A percentile compares a stretch with the other conserved stretches of the same genome.
Conservation (phyloP, 1,140 invertebrate species). For the Macrocentrus cingulum region DNA sequence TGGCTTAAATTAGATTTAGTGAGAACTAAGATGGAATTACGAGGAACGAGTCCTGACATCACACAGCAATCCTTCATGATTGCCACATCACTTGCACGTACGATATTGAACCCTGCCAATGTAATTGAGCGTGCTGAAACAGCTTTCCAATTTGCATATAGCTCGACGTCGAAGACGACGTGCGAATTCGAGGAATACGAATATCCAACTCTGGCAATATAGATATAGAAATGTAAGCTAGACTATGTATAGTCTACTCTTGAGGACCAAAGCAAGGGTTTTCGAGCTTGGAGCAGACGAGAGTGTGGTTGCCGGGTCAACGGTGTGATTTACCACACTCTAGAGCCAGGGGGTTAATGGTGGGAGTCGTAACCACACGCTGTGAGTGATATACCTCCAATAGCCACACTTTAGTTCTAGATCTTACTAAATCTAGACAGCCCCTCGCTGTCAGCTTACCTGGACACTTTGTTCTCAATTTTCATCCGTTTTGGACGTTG, state of each 20-base stretch:
- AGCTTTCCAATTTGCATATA: constrained; percentile 47
- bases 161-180: constrained; percentile 12
- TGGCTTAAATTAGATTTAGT: no score
- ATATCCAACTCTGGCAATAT: neutral
- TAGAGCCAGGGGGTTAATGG: neutral
- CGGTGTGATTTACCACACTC: constrained; percentile 1
- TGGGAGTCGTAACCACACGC: constrained; percentile 34
- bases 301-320: constrained; percentile 6
- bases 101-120: no score
- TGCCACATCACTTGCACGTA: no score
- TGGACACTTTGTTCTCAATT: constrained; percentile 28
- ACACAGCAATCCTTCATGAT: no score
- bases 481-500: constrained; percentile 27
- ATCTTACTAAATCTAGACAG: constrained; percentile 49
- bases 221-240: no score
- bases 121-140: constrained; percentile 16
- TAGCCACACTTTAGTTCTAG: constrained; percentile 52
- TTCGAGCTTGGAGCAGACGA: neutral
- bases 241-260: no score
- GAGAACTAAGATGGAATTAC: no score
- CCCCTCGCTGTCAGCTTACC: constrained; percentile 2
- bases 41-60: no score
- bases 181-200: constrained; percentile 17
- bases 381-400: constrained; percentile 54
- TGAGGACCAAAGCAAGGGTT: neutral